phyloP scores from a whole-genome alignment of 1,140 invertebrate species.

The Drosophila repleta region DNA sequence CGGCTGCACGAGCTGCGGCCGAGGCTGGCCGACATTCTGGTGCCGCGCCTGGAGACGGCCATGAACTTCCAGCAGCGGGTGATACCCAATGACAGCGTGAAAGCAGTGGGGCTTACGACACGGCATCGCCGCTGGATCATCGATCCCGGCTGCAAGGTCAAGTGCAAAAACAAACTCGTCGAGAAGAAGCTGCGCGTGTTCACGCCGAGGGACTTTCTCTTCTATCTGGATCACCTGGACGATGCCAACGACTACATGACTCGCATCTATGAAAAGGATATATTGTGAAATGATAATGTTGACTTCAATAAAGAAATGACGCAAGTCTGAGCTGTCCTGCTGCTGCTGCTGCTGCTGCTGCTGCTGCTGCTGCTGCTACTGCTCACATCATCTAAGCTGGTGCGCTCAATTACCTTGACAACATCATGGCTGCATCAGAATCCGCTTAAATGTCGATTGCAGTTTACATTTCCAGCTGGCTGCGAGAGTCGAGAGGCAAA shows the following conservation, averaged over 20 bases:
- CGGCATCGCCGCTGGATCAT: not conserved
- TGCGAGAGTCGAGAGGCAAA: not conserved
- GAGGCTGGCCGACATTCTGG: not conserved
- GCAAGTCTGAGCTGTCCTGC: no score
- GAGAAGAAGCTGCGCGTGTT: no score
- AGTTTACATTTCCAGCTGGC: constrained; percentile 28
- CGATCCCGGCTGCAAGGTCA: no score
- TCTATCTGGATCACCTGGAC: not conserved
- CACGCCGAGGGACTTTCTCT: not conserved
- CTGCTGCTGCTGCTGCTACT: not conserved
- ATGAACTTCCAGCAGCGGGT: not conserved
- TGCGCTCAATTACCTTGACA: constrained; percentile 39
- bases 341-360: not conserved
- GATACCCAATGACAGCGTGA: not conserved
- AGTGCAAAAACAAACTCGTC: no score
- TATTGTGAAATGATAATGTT: no score
- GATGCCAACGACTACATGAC: not conserved
- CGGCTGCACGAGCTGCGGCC: constrained; percentile 4
- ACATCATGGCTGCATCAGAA: constrained; percentile 36
- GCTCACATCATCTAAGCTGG: constrained; percentile 22
- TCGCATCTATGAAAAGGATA: no score
- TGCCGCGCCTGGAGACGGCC: not conserved
- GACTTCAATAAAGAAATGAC: no score
- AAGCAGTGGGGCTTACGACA: rapidly evolving
- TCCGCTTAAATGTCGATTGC: constrained; percentile 44